A percentile compares a stretch with the other conserved stretches of the same genome.
These are phyloP conservation scores for Drosophila villosipedis DNA, from an alignment of 2,888 invertebrate species.

Conservation along the genomic window DNA sequence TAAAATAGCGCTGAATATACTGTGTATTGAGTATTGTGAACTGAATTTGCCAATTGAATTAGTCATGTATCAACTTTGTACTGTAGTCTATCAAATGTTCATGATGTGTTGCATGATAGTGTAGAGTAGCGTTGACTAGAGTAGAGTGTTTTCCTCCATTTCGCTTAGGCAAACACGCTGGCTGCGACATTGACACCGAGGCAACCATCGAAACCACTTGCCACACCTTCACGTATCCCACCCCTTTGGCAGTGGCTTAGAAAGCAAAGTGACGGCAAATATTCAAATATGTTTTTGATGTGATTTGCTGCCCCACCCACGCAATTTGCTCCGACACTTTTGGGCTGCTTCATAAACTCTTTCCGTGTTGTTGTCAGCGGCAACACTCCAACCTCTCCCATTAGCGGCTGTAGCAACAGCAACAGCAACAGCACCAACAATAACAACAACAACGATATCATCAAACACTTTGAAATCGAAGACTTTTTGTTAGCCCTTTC, in stretches of 20 bases:
- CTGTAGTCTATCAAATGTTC: background rate
- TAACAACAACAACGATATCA: slow-evolving; percentile 20
- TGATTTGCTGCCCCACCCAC: slow-evolving; percentile 72
- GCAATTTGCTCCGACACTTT: slow-evolving; percentile 68
- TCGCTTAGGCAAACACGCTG: slow-evolving; percentile 74
- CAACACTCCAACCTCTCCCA: slow-evolving; percentile 66
- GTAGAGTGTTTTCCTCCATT: slow-evolving; percentile 29
- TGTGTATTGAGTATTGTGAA: background rate
- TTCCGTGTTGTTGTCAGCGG: slow-evolving; percentile 69
- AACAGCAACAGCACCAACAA: slow-evolving; percentile 21
- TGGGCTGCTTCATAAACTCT: slow-evolving; percentile 49
- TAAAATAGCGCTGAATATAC: background rate
- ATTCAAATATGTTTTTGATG: slow-evolving; percentile 82
- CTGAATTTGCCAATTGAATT: slow-evolving; percentile 8
- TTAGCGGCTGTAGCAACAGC: slow-evolving; percentile 59
- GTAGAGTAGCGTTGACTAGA: background rate
- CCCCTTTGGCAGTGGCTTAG: slow-evolving; percentile 20
- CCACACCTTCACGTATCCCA: background rate
- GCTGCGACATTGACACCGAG: slow-evolving; percentile 70
- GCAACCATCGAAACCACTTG: slow-evolving; percentile 24
- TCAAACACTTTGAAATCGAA: slow-evolving; percentile 78
- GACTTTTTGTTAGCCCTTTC: slow-evolving; percentile 59
- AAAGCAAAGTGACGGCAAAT: slow-evolving; percentile 80
- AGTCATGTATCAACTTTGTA: background rate
- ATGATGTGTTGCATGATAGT: slow-evolving; percentile 4